phyloP scores from a whole-genome alignment of 2,797 vertebrate genomes.

The Pangasius krempfi region DNA sequence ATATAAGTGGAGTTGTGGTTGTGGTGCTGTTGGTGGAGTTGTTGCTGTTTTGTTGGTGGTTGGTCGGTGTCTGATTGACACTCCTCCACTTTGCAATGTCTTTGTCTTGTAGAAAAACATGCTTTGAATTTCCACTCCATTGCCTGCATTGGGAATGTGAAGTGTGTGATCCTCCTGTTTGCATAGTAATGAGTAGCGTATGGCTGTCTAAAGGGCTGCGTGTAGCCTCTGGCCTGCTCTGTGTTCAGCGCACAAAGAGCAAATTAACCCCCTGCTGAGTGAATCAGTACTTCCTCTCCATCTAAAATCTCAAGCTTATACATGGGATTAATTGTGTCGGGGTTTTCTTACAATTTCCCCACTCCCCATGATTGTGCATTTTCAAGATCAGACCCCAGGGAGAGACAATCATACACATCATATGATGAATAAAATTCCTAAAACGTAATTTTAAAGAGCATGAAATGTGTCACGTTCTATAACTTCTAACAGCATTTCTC shows the following conservation, averaged over 20 bases:
- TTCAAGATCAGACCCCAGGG: neutral
- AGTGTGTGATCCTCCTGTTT: conserved; percentile 38
- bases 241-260: conserved; percentile 31
- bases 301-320: neutral
- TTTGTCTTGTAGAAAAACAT: neutral
- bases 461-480: neutral
- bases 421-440: neutral
- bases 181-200: conserved; percentile 45
- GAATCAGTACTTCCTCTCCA: conserved; percentile 34
- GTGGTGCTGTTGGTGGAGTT: neutral
- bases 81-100: neutral
- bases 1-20: neutral
- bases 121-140: neutral
- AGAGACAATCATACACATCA: neutral
- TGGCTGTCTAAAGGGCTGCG: conserved; percentile 38
- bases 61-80: neutral
- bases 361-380: neutral
- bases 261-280: conserved; percentile 48
- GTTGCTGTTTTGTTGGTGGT: neutral
- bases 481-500: neutral
- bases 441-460: neutral
- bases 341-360: neutral
- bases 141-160: conserved; percentile 13
- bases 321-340: neutral
- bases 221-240: conserved; percentile 31